Percentiles rank a stretch among this genome's conserved stretches.
These are phyloP conservation scores for Bradysia coprophila DNA, from an alignment of 1,140 invertebrate genomes.

Conservation along the genomic window DNA sequence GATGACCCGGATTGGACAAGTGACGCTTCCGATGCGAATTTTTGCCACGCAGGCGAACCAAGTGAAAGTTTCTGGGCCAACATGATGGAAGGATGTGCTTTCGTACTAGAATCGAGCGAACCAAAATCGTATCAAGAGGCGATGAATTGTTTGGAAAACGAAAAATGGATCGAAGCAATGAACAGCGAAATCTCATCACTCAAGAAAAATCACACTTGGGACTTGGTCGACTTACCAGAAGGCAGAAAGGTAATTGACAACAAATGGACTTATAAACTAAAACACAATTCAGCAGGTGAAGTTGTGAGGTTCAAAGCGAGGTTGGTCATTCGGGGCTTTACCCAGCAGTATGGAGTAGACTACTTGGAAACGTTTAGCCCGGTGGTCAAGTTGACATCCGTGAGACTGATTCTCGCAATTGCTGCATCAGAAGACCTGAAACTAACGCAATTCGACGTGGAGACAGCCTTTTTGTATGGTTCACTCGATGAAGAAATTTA, in stretches of 20 bases:
- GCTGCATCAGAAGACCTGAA: conserved; percentile 3
- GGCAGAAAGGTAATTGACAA: conserved; percentile 12
- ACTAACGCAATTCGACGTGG: conserved; percentile 6
- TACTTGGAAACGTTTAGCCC: conserved; percentile 7
- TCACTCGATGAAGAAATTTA: conserved; percentile 17
- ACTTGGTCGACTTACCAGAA: conserved; percentile 11
- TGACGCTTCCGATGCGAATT: too few relatives aligned
- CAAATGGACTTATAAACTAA: conserved; percentile 9
- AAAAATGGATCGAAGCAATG: conserved; percentile 16
- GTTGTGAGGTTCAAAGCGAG: conserved; percentile 18
- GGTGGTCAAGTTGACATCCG: conserved; percentile 8
- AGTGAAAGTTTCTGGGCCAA: too few relatives aligned
- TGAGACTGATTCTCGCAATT: conserved; percentile 7
- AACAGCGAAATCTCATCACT: conserved; percentile 15
- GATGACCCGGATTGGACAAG: too few relatives aligned
- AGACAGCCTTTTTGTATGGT: conserved; percentile 23
- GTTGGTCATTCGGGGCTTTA: conserved; percentile 19
- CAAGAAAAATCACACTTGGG: conserved; percentile 18
- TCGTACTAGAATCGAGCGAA: conserved; percentile 6
- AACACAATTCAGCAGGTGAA: conserved; percentile 4
- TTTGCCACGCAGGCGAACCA: too few relatives aligned
- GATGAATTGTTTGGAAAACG: conserved; percentile 10
- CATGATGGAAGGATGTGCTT: background rate
- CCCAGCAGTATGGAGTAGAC: conserved; percentile 14
- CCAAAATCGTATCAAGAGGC: conserved; percentile 17